phyloP scores from a whole-genome alignment of 2,888 invertebrate genomes.

The Dicyrtoma fusca region DNA sequence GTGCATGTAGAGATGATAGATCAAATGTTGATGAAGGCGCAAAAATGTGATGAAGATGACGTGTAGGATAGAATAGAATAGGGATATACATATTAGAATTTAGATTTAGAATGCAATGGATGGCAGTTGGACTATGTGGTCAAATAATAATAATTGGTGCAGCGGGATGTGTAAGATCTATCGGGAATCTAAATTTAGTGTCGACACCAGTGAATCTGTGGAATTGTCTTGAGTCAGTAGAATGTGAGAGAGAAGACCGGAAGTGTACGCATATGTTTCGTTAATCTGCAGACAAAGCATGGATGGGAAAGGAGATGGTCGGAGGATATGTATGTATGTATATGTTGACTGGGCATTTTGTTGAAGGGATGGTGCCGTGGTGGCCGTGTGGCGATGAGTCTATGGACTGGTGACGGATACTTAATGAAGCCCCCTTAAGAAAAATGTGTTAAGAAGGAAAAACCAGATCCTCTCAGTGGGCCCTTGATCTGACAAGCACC shows the following conservation, averaged over 20 bases:
- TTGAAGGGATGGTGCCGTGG: background rate
- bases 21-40: conserved; percentile 4
- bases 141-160: background rate
- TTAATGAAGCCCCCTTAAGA: conserved; percentile 16
- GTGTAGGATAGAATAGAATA: background rate
- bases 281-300: conserved; percentile 40
- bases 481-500: conserved; percentile 34
- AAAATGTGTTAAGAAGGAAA: conserved; percentile 31
- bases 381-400: background rate
- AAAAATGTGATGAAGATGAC: background rate
- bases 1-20: background rate
- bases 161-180: background rate
- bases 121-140: too few relatives aligned
- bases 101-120: too few relatives aligned
- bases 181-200: background rate
- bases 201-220: background rate
- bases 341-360: background rate
- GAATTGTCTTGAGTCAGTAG: background rate
- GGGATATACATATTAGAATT: background rate
- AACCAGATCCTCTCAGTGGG: conserved; percentile 36
- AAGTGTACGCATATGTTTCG: conserved; percentile 54
- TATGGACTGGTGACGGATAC: background rate
- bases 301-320: conserved; percentile 34
- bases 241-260: conserved; percentile 46
- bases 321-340: background rate